Conservation (phyloP, 2,888 invertebrate species). For the Cerceris ruficornis region DNA sequence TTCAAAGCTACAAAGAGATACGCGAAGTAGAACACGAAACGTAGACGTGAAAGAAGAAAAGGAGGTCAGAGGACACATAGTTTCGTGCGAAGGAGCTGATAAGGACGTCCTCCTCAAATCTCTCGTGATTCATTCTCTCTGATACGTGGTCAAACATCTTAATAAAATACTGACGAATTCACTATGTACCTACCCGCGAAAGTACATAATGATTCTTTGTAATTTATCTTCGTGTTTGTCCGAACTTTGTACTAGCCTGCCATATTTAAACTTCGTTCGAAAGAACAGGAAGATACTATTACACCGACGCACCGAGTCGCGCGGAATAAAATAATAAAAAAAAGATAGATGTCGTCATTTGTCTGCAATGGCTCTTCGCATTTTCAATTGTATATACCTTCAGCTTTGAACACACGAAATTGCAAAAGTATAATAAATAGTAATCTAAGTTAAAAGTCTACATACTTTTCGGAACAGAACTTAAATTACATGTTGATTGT, state of each 20-base stretch:
- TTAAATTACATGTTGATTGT: no score
- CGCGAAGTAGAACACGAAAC: neutral
- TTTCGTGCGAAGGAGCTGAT: conserved; percentile 31
- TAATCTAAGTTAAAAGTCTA: no score
- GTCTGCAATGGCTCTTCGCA: no score
- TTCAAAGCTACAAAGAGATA: neutral
- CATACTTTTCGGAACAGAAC: no score
- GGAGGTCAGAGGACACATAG: conserved; percentile 35
- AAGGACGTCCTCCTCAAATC: conserved; percentile 23
- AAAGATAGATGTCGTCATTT: no score
- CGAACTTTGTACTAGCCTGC: neutral
- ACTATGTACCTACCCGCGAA: neutral
- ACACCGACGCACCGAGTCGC: no score
- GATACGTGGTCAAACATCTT: neutral
- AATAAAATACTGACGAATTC: conserved; percentile 4
- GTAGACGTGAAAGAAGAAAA: conserved; percentile 13
- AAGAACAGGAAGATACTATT: no score
- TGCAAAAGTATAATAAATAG: no score
- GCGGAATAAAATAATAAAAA: no score
- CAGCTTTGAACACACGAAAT: no score
- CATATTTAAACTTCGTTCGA: neutral
- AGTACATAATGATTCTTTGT: neutral
- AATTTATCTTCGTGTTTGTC: neutral
- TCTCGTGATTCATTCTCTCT: conserved; percentile 31
- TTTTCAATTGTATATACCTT: no score